Evolutionary conservation across 35 echinoderm and acorn worm genomes (phyloP), one percentile per base, ranked within the genome.

Genomic region (Chiridota heheva): DNA sequence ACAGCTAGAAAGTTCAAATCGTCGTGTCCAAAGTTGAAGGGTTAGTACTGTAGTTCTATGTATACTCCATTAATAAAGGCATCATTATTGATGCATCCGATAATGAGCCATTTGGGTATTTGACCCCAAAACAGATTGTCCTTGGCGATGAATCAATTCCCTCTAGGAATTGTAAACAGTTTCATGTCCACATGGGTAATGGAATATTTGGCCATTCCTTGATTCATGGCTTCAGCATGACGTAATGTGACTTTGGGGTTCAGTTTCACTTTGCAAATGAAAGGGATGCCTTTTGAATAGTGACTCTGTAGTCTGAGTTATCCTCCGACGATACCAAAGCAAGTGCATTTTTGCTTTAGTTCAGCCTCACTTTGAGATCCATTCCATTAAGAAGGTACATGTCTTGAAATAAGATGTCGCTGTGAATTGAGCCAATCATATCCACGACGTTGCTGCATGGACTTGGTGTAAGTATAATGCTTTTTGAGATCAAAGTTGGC

Each of bases 11-110:
- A 78, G 51, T 83, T 82, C 36, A 82, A 32, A 40, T 89, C 27
- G 37, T 72, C 57, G 40, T 90, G 87, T 35, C 83, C 68, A 56
- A 90, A 90, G 56, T 90, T 90, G 56, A 53, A 90, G 18, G 87
- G 87, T n/a, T n/a, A n/a, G n/a, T n/a, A n/a, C n/a, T n/a, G n/a
- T n/a, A n/a, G 45, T 90, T 90, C 68, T 77, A 84, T n/a, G n/a
- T 44, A 30, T 85, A 91, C n/a, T 34, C 38, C 40, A 2, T 81
- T 73, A 42, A 77, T 90, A 44, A 90, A 90, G 43, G 88, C 81
- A 8, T 76, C 71, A 13, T 74, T 91, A 40, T 55, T 39, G 0
- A 92, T 83, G 29, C 76, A 82, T 1, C 37, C 79, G 3, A 93
- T 58, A 30, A 87, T 85, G 18, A 88, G 2, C 5, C 84, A 79